A percentile compares a stretch with the other conserved stretches of the same genome.
These are phyloP conservation scores for Tetramorium simillimum DNA, from an alignment of 1,140 invertebrate species.

Conservation along the genomic window DNA sequence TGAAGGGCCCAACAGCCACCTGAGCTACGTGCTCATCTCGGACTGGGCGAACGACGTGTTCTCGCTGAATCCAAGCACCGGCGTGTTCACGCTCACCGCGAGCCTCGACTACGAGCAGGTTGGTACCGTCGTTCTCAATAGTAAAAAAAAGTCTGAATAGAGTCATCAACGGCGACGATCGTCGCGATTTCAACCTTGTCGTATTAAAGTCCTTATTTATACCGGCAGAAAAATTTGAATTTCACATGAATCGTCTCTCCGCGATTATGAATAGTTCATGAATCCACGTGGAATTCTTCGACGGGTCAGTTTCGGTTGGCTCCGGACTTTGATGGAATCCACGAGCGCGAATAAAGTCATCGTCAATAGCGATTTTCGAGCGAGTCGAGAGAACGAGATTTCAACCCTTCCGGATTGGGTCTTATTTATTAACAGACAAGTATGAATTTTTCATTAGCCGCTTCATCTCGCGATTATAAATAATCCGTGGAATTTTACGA, in stretches of 20 bases:
- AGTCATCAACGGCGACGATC: not conserved
- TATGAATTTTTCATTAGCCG: conserved; percentile 20
- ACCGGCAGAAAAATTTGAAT: not conserved
- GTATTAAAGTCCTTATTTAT: not conserved
- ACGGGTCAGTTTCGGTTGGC: not conserved
- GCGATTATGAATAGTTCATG: not conserved
- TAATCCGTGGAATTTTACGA: not conserved
- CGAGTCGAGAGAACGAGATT: not conserved
- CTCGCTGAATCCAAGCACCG: conserved; percentile 95
- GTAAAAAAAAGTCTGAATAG: not conserved
- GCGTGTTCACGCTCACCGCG: conserved; percentile 95
- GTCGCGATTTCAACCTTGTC: not conserved
- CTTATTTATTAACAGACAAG: conserved; percentile 6
- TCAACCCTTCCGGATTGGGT: not conserved
- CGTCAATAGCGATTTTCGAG: not conserved
- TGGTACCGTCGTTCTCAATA: conserved; percentile 46
- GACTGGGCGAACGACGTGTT: conserved; percentile 98
- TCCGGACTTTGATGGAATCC: too few relatives aligned
- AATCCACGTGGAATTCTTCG: not conserved
- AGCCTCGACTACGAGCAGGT: conserved; percentile 97
- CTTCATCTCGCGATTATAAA: conserved; percentile 13
- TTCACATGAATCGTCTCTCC: not conserved
- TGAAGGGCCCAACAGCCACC: conserved; percentile 93
- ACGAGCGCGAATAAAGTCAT: not conserved
- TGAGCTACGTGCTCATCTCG: conserved; percentile 95